phyloP scores from a whole-genome alignment of 37 sponge, comb jelly and placozoan genomes.

The Lycopodina hypogea region DNA sequence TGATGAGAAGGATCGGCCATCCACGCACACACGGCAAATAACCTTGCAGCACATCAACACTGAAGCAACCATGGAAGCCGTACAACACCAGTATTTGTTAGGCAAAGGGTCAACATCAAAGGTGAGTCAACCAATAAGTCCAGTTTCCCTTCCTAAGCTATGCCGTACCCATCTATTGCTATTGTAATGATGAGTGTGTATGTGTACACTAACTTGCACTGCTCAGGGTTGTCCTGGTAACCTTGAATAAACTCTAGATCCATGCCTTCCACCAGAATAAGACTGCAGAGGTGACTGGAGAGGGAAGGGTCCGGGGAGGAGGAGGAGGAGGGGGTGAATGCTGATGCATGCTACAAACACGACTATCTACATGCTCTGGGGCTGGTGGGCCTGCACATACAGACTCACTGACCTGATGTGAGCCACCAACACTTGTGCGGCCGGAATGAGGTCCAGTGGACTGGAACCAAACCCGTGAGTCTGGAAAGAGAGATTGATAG shows the following conservation, averaged over 20 bases:
- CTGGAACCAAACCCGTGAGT: conserved; percentile 28
- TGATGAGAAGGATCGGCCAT: no score
- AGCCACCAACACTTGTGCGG: conserved; percentile 3
- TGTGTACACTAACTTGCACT: conserved; percentile 5
- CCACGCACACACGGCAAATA: no score
- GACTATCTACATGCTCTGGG: no score
- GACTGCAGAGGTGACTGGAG: conserved; percentile 33
- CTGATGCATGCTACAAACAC: not conserved
- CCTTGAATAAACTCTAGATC: conserved; percentile 38
- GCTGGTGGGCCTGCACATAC: not conserved
- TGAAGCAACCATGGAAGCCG: no score
- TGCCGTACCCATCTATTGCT: no score
- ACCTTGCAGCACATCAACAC: no score
- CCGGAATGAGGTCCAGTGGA: not conserved
- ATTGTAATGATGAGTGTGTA: no score
- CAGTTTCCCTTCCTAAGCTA: no score
- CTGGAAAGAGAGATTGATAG: conserved; percentile 6
- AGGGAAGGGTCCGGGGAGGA: not conserved
- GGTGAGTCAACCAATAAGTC: no score
- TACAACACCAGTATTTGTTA: no score
- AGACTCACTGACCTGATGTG: no score
- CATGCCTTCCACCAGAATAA: conserved; percentile 61
- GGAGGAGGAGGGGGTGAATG: not conserved
- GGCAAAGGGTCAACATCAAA: no score
- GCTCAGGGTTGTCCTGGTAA: conserved; percentile 11